Evolutionary conservation across 2,888 invertebrate genomes (phyloP).

Genomic region (Phanerotoma sp.): DNA sequence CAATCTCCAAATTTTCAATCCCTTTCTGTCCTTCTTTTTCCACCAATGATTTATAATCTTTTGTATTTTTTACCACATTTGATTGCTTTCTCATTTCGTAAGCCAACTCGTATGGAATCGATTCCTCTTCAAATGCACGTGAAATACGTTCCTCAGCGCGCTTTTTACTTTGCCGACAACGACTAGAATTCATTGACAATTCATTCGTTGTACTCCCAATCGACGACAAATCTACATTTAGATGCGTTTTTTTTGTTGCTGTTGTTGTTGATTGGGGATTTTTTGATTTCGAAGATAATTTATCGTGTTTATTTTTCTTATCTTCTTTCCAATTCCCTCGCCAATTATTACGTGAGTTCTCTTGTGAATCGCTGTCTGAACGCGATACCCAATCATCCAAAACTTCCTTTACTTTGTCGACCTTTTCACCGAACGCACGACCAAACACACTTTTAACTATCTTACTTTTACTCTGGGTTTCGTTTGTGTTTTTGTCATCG

Average conservation of each 20-base stretch:
- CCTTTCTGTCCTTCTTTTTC: constrained; percentile 41
- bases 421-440: constrained; percentile 50
- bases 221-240: constrained; percentile 5
- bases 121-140: constrained; percentile 45
- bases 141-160: constrained; percentile 52
- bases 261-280: too few relatives aligned
- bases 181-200: constrained; percentile 27
- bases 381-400: constrained; percentile 52
- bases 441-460: constrained; percentile 54
- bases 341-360: constrained; percentile 22
- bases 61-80: constrained; percentile 1
- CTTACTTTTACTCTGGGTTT: constrained; percentile 46
- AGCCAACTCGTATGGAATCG: constrained; percentile 23
- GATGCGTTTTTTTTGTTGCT: constrained; percentile 16
- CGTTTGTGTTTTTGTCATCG: constrained; percentile 31
- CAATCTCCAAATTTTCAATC: constrained; percentile 10
- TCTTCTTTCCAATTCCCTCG: constrained; percentile 8
- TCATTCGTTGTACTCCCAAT: not conserved
- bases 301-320: constrained; percentile 6
- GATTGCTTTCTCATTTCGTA: constrained; percentile 1
- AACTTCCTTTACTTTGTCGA: constrained; percentile 51
- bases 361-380: constrained; percentile 45
- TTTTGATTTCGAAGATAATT: constrained; percentile 6
- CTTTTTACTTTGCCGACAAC: constrained; percentile 51
- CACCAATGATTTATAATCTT: not conserved